Evolutionary conservation across 64 coral and sea anemone genomes (phyloP).

Genomic region (Stichodactyla helianthus): DNA sequence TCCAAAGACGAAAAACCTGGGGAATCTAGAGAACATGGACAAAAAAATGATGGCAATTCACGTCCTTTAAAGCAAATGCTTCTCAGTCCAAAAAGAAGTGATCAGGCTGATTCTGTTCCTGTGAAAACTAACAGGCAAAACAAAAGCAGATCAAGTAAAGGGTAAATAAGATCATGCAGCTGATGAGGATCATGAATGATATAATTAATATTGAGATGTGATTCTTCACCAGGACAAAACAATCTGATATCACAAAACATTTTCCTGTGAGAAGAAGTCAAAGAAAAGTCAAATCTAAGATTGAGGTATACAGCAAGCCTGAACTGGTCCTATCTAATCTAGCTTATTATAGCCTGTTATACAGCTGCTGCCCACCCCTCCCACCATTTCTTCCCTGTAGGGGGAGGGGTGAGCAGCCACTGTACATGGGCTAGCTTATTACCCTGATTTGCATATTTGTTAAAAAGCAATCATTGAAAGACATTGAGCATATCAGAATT

Average conservation of each 20-base stretch:
- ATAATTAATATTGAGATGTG: not conserved
- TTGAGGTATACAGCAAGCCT: slow-evolving; percentile 46
- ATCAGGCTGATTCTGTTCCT: not conserved
- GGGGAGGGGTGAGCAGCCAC: too few species aligned
- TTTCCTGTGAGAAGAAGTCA: slow-evolving; percentile 70
- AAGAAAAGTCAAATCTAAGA: slow-evolving; percentile 69
- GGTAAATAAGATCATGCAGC: not conserved
- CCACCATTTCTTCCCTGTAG: too few species aligned
- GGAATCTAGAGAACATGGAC: not conserved
- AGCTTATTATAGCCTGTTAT: too few species aligned
- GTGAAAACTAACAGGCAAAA: not conserved
- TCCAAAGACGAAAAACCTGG: not conserved
- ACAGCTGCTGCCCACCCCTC: too few species aligned
- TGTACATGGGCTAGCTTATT: too few species aligned
- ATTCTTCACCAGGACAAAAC: slow-evolving; percentile 37
- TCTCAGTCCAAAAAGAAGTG: not conserved
- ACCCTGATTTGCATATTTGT: too few species aligned
- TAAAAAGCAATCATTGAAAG: too few species aligned
- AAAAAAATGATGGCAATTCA: not conserved
- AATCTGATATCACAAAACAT: slow-evolving; percentile 55
- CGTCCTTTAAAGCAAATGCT: not conserved
- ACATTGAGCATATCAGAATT: not conserved
- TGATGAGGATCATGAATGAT: not conserved
- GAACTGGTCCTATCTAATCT: too few species aligned
- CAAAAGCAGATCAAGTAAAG: not conserved